Evolutionary conservation across 2,888 invertebrate genomes (phyloP), one percentile per base, ranked within the genome.

Genomic region (Aradus depressus): DNA sequence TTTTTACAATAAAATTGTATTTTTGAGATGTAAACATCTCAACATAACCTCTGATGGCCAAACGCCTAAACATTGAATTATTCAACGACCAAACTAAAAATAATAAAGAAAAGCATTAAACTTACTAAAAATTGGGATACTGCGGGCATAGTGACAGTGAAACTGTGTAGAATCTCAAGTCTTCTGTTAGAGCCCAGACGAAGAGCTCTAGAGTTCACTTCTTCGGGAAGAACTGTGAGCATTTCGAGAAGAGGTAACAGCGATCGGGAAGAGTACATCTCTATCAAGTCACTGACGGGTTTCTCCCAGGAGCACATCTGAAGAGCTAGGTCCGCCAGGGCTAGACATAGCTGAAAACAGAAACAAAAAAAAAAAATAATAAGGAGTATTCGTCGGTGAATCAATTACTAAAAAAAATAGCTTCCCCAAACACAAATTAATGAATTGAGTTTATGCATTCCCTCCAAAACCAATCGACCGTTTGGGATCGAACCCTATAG

Each of bases 291-390:
- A 62, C 79, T 72, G 43, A 90, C 79, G 38, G 95, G 90, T 64
- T 84, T 81, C 62, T 84, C 82, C 97, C 97, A 98, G 0, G 84
- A 70, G 14, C 85, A 79, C 87, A 96, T 93, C 68, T 96, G 88
- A 44, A 98, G 72, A 3, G 91, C 87, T 59, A 98, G 71, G 70
- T 97, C 96, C 16, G 95, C 90, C 41, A 98, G 71, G 1, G 96
- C 95, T 53, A 97, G 69, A 63, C 91, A 89, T 45, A 98, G 72
- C 75, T 81, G 67, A 28, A 65, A 50, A 65, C 6, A 52, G 32
- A 19, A 47, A 35, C 8, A 39, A 18, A 34, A 34, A 34, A 22
- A 14, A 12, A 21, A 8, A 35, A 21, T 41, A n/a, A n/a, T n/a
- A n/a, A n/a, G n/a, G n/a, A n/a, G n/a, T n/a, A n/a, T n/a, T n/a